Base-by-base conservation (phyloP, 2,888 invertebrate genomes). In the Chymomyza caudatula region DNA sequence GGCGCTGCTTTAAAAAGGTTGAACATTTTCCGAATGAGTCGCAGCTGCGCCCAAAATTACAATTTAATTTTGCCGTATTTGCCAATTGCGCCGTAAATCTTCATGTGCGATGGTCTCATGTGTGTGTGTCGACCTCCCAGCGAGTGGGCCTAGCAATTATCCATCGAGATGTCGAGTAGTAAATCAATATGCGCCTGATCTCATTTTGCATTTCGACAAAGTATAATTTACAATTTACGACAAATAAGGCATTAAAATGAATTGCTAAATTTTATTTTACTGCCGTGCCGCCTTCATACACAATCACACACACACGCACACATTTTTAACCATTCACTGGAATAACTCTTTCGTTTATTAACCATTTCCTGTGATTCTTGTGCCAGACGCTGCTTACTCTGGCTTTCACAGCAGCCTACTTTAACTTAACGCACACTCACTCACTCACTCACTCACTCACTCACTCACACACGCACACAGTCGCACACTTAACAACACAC, bases 231-330 rank as follows among this genome's bases (percentile, higher is more conserved):
- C 51, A 73, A 68, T 76, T 77, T 81, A 81, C 72, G 76, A 72
- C 72, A 68, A 81, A 84, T 77, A 80, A 78, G 77, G 67, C 83
- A 82, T 86, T 86, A 84, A 84, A 82, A 81, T 82, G 73, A 72
- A 84, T 84, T 78, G 82, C 84, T 79, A 84, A 84, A 86, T 84
- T 86, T 81, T 70, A 76, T 84, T 81, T 82, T 79, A 79, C 72
- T 79, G 76, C 78, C 66, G 77, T 71, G 53, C 57, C 64, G 66
- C 53, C 54, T 23, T 42, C 49, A 22, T 19, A 51, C 1, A 51
- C 22, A 51, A 51, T n/a, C n/a, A n/a, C n/a, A 29, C 23, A 25
- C 15, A 11, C 15, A 25, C 15, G n/a, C 11, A 15, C 17, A n/a
- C 29, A 1, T 53, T 5, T 53, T 3, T 29, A 53, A 56, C 60